Evolutionary conservation across 2,888 invertebrate genomes (phyloP), one percentile per base, ranked within the genome.

Genomic region (Pandemis cinnamomeana): DNA sequence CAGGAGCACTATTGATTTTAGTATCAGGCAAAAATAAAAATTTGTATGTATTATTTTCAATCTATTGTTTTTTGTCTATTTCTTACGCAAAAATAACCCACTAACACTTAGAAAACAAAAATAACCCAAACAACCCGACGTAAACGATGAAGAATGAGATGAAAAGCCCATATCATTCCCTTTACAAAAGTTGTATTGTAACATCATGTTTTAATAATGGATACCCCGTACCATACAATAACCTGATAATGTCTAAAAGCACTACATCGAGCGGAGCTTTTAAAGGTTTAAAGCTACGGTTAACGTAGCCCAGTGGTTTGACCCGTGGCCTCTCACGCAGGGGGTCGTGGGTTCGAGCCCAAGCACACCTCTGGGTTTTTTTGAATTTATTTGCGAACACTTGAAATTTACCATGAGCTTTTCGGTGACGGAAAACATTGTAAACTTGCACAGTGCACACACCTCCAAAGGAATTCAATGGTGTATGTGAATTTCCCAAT

Each of bases 191-290:
- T 46, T n/a, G 36, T 62, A 55, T 68, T 27, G 67, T 62, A 46
- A 5, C 3, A 64, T 42, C 27, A 51, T 51, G 67, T 53, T 72
- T 53, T 53, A 67, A 67, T 53, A 67, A 67, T 67, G 67, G 67
- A 53, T 7, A n/a, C 8, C 4, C 13, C 36, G 42, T 41, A 67
- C 13, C 36, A n/a, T 41, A 67, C 41, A 67, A 53, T 53, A 67
- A 36, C 8, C 7, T 44, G 10, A 58, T 55, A 58, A 27, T 8
- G n/a, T 7, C n/a, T 55, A 8, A 20, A 55, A 20, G 41, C 27
- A 27, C 7, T 27, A 58, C 7, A 53, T n/a, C 27, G 61, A 44
- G 11, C 46, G 0, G 5, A 46, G 63, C 63, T 64, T 64, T 64
- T 46, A 46, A 55, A 20, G 4, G 6, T 13, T n/a, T 42, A 42